Percentiles rank a stretch among this genome's conserved stretches.
These are phyloP conservation scores for Todiramphus saurophagus DNA, from an alignment of 2,113 vertebrate species.

Conservation along the genomic window DNA sequence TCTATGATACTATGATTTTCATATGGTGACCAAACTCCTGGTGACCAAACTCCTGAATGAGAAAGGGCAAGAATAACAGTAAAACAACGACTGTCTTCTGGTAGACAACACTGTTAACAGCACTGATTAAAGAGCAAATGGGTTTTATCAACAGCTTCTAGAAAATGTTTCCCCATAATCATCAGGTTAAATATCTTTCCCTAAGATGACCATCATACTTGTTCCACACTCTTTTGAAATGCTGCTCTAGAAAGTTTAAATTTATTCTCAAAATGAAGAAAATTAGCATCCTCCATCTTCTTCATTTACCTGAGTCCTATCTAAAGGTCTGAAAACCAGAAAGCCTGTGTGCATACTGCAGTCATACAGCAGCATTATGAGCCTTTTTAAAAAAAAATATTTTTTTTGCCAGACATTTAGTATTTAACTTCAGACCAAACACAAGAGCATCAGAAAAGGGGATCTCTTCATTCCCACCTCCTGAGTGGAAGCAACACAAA, in stretches of 20 bases:
- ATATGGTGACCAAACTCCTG: neutral
- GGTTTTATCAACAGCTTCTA: neutral
- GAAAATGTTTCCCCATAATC: neutral
- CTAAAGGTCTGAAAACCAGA: neutral
- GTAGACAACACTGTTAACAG: neutral
- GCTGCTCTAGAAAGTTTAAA: neutral
- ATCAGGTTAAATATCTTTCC: neutral
- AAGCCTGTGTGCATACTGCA: neutral
- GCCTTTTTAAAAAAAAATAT: too few relatives aligned
- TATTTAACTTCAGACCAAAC: neutral
- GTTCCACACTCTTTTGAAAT: neutral
- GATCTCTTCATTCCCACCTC: neutral
- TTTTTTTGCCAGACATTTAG: neutral
- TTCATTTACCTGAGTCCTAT: neutral
- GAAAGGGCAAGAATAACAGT: neutral
- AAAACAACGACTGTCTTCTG: neutral
- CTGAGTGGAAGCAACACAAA: neutral
- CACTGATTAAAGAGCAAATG: neutral
- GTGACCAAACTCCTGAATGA: neutral
- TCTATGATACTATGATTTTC: neutral
- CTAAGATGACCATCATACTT: neutral
- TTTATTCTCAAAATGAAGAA: neutral
- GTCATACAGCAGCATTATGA: fast-evolving
- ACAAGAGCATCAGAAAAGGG: neutral
- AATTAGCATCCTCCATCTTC: neutral